These are phyloP conservation scores for Heliconius hermathena DNA, from an alignment of 1,140 invertebrate species.

Conservation along the genomic window DNA sequence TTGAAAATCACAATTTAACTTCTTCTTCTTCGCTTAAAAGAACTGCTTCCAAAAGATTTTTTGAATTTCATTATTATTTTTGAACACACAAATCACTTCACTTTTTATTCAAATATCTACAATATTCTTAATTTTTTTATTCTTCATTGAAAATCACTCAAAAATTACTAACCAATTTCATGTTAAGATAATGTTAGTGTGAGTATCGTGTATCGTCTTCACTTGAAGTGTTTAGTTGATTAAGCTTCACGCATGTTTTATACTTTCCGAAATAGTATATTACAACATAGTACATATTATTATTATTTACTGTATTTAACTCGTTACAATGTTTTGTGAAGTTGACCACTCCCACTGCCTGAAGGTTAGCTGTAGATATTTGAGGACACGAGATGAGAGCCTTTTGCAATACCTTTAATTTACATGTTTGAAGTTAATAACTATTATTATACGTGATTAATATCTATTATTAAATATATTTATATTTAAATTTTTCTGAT, in stretches of 20 bases:
- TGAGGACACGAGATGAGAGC: slow-evolving; percentile 50
- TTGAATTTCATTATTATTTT: slow-evolving; percentile 9
- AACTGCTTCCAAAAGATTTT: neutral
- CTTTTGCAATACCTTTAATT: slow-evolving; percentile 47
- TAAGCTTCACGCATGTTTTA: slow-evolving; percentile 57
- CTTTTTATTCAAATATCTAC: slow-evolving; percentile 4
- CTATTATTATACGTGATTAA: slow-evolving; percentile 17
- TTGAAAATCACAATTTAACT: neutral
- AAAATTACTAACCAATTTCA: slow-evolving; percentile 48
- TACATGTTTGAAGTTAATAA: slow-evolving; percentile 38
- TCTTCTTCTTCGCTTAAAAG: neutral
- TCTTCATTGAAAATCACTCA: neutral
- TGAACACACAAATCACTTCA: slow-evolving; percentile 23
- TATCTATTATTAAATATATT: neutral
- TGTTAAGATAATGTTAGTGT: slow-evolving; percentile 35
- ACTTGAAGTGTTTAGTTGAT: slow-evolving; percentile 47
- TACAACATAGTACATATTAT: slow-evolving; percentile 54
- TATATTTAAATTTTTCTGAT: no score
- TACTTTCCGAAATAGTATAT: slow-evolving; percentile 60
- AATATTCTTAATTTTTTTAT: neutral
- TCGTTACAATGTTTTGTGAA: slow-evolving; percentile 58
- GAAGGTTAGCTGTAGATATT: slow-evolving; percentile 52
- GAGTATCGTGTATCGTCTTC: slow-evolving; percentile 37
- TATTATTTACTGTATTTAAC: slow-evolving; percentile 52
- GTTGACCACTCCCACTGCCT: slow-evolving; percentile 51